Percentiles rank a stretch among this genome's conserved stretches.
Conservation (phyloP, 2,888 invertebrate genomes). For the Troilus luridus region DNA sequence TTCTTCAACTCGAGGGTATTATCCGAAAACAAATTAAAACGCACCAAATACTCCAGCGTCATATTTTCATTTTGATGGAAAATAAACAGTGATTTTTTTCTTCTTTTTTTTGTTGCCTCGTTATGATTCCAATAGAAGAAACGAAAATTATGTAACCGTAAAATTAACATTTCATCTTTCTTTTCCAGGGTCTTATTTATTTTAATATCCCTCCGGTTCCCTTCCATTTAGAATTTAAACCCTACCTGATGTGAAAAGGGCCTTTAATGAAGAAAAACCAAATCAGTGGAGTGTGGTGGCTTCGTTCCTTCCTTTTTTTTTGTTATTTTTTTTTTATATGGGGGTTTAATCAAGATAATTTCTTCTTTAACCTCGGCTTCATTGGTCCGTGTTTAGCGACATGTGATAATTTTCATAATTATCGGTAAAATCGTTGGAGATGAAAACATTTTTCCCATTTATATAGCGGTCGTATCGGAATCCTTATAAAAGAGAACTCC, state of each 20-base stretch:
- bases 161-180: slow-evolving; percentile 49
- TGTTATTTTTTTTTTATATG: neutral
- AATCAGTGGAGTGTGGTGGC: slow-evolving; percentile 6
- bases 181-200: neutral
- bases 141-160: slow-evolving; percentile 46
- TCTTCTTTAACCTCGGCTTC: neutral
- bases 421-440: neutral
- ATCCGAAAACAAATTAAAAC: neutral
- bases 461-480: neutral
- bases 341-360: slow-evolving; percentile 11
- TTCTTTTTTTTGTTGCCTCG: neutral
- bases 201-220: slow-evolving; percentile 16
- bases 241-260: slow-evolving; percentile 43
- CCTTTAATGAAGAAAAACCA: slow-evolving; percentile 48
- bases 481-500: neutral
- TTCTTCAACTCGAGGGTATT: neutral
- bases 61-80: neutral
- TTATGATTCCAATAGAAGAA: slow-evolving; percentile 24
- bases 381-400: neutral
- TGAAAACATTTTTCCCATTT: neutral
- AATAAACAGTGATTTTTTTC: neutral
- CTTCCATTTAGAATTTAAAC: slow-evolving; percentile 38
- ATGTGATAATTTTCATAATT: slow-evolving; percentile 8
- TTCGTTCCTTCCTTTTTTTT: neutral
- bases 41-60: neutral